Percentiles rank a stretch among this genome's conserved stretches.
Evolutionary conservation across 2,888 invertebrate species (phyloP).

Genomic region (Quadroppia sp.): DNA sequence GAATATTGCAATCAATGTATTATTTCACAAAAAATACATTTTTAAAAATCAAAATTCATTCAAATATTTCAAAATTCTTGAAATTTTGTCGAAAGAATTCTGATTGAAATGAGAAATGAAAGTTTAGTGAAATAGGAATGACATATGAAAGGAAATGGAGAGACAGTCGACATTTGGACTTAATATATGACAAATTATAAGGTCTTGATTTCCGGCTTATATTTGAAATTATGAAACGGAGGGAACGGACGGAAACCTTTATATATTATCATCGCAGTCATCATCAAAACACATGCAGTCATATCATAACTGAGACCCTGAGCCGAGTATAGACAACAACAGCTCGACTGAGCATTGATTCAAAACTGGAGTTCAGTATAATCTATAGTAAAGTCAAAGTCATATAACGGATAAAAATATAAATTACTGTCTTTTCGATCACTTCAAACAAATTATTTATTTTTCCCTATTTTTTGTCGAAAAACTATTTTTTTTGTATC

Average conservation of each 20-base stretch:
- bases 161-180: neutral
- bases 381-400: neutral
- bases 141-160: neutral
- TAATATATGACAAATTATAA: conserved; percentile 23
- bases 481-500: conserved; percentile 30
- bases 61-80: no score
- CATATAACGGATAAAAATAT: conserved; percentile 8
- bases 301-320: conserved; percentile 23
- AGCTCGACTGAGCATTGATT: conserved; percentile 2
- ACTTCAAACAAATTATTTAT: conserved; percentile 32
- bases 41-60: no score
- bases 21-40: no score
- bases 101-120: neutral
- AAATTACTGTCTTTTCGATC: conserved; percentile 27
- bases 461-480: conserved; percentile 26
- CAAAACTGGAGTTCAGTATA: conserved; percentile 8
- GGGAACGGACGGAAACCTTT: conserved; percentile 34
- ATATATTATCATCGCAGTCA: conserved; percentile 10
- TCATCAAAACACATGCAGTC: neutral
- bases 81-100: no score
- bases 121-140: neutral
- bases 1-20: no score
- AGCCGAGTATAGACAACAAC: neutral
- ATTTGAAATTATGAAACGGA: conserved; percentile 28
- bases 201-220: conserved; percentile 36